Percentiles rank a stretch among this genome's conserved stretches.
phyloP scores from a whole-genome alignment of 2,888 invertebrate genomes.

The Plebejus argus region DNA sequence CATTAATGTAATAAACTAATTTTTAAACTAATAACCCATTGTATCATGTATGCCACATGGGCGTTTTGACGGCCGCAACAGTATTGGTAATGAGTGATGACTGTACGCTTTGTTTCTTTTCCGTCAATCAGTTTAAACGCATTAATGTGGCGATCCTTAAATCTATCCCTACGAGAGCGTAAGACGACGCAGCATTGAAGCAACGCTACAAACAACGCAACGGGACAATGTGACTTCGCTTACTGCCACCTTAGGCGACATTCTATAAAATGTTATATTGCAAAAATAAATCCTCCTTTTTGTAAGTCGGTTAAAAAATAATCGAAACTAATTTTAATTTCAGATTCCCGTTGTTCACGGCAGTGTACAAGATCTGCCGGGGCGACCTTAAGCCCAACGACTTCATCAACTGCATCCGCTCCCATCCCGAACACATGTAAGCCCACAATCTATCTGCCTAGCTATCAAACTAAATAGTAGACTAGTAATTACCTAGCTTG shows the following conservation, averaged over 20 bases:
- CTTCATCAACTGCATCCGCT: constrained; percentile 95
- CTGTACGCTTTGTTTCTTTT: background rate
- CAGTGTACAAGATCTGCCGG: constrained; percentile 95
- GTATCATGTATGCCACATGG: background rate
- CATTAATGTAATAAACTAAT: too few relatives aligned
- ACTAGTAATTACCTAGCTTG: constrained; percentile 39
- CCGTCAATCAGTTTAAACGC: too few relatives aligned
- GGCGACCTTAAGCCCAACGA: constrained; percentile 89
- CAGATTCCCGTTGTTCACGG: constrained; percentile 97
- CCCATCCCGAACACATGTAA: constrained; percentile 99
- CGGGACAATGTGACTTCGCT: background rate
- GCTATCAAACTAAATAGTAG: background rate
- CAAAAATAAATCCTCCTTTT: too few relatives aligned
- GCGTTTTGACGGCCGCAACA: background rate
- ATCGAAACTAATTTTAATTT: constrained; percentile 47
- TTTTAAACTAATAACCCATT: background rate
- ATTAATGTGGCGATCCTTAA: too few relatives aligned
- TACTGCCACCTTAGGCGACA: background rate
- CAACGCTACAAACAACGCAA: background rate
- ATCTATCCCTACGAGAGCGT: background rate
- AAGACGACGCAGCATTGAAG: background rate
- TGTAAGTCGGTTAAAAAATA: too few relatives aligned
- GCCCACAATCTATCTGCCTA: constrained; percentile 53
- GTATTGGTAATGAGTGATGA: background rate
- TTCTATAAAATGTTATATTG: background rate